phyloP scores from a whole-genome alignment of 2,797 vertebrate genomes.

The Leucoraja ocellata region DNA sequence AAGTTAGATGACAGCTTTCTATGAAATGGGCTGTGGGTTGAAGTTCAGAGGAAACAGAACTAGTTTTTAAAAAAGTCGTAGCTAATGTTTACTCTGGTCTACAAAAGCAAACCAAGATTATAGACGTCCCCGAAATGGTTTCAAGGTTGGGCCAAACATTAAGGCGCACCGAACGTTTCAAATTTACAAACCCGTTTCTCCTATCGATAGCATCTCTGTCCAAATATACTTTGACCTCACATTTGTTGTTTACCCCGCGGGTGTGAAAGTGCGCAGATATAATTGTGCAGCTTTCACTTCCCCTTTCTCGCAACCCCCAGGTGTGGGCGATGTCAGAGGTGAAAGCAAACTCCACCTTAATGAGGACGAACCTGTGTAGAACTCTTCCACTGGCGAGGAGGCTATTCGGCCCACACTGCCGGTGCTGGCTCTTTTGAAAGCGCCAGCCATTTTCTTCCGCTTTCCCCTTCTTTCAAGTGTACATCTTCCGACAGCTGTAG shows the following conservation, averaged over 20 bases:
- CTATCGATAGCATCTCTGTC: background rate
- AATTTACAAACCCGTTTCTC: background rate
- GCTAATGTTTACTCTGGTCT: background rate
- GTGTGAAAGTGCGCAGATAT: background rate
- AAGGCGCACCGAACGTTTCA: too few species aligned
- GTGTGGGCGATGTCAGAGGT: background rate
- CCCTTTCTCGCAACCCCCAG: background rate
- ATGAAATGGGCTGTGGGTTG: background rate
- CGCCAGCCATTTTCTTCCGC: background rate
- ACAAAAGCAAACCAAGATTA: background rate
- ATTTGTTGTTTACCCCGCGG: background rate
- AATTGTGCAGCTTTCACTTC: background rate
- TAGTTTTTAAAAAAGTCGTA: background rate
- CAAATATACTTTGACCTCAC: background rate
- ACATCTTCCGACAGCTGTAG: background rate
- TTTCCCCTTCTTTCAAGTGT: background rate
- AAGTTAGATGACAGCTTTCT: background rate
- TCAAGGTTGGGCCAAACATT: background rate
- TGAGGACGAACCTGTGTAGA: background rate
- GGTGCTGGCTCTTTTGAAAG: background rate
- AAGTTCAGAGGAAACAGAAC: background rate
- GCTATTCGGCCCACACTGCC: background rate
- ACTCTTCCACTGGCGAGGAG: background rate
- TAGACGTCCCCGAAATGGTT: background rate
- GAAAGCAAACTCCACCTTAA: background rate